These are phyloP conservation scores for Otolemur garnettii DNA, from an alignment of 2,113 vertebrate genomes.

Conservation along the genomic window DNA sequence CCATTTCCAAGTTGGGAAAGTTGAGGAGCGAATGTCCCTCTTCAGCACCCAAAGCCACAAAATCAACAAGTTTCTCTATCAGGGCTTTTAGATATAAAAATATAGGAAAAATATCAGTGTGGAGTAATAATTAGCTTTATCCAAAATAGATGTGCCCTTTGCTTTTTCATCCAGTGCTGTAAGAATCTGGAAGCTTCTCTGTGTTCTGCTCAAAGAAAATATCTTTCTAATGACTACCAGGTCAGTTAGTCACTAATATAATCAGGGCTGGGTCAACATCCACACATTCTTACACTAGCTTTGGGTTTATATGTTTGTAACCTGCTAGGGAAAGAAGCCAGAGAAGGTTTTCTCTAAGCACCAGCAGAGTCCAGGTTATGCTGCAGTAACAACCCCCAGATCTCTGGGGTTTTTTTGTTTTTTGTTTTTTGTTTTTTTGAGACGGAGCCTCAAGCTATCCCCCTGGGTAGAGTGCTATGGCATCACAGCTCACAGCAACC, in stretches of 20 bases:
- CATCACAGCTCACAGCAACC: no score
- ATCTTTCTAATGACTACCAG: no score
- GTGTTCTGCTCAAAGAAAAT: background rate
- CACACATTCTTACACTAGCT: background rate
- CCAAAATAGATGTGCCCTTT: background rate
- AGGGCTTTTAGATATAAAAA: background rate
- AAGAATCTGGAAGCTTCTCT: background rate
- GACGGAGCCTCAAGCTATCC: no score
- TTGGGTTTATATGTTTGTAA: background rate
- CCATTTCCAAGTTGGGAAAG: no score
- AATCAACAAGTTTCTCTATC: background rate
- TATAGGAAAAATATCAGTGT: no score
- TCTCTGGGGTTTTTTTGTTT: no score
- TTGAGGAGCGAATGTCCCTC: rapidly evolving
- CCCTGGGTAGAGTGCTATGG: no score
- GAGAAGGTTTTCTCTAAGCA: background rate
- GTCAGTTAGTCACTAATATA: background rate
- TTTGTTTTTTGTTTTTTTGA: no score
- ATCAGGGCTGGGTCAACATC: background rate
- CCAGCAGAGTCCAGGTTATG: rapidly evolving
- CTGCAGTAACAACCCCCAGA: no score
- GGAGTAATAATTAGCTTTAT: background rate
- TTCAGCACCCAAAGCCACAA: no score
- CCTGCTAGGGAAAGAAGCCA: background rate
- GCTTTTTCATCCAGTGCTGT: background rate